Conservation (phyloP, 53 echinoderm and acorn worm species). For the Glandiceps talaboti region DNA sequence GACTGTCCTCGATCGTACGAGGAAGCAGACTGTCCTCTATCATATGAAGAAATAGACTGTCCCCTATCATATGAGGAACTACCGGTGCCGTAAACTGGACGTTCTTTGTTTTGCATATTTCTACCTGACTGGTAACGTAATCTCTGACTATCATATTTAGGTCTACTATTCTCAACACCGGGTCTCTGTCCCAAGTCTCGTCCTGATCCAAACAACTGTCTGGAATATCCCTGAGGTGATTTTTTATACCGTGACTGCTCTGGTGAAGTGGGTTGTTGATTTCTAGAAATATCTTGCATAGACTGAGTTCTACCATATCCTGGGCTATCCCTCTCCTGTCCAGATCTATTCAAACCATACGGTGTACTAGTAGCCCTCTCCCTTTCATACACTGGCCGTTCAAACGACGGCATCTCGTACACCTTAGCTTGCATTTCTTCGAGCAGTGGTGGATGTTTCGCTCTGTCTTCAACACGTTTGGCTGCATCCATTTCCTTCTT, state of each 20-base stretch:
- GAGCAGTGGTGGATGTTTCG: not conserved
- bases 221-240: not conserved
- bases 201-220: not conserved
- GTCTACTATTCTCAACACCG: not conserved
- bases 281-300: not conserved
- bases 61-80: too few species aligned
- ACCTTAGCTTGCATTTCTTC: not conserved
- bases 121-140: not conserved
- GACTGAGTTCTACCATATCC: not conserved
- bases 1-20: not conserved
- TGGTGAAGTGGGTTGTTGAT: not conserved
- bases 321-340: not conserved
- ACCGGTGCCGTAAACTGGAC: too few species aligned
- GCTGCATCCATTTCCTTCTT: conserved; percentile 31
- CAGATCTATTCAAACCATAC: not conserved
- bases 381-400: not conserved
- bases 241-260: not conserved
- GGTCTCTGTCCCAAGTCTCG: not conserved
- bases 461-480: not conserved
- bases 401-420: not conserved
- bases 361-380: not conserved
- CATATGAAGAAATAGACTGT: too few species aligned
- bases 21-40: not conserved
- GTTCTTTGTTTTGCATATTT: not conserved
- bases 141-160: not conserved